Percentiles rank a stretch among this genome's conserved stretches.
These are phyloP conservation scores for Calephelis perditalis DNA, from an alignment of 2,888 invertebrate species.

Conservation along the genomic window DNA sequence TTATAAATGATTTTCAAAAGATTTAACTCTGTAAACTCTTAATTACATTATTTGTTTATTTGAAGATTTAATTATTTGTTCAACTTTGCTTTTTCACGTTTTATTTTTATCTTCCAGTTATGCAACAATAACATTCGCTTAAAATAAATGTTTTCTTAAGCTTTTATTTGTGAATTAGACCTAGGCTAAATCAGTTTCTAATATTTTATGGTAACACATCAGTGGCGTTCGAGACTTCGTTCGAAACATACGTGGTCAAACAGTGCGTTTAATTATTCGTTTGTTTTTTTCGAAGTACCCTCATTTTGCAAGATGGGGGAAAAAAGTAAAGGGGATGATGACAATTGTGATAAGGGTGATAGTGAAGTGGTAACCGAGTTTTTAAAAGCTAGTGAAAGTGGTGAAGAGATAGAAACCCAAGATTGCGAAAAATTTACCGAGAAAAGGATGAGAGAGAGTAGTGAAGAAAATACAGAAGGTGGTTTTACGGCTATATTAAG, in stretches of 20 bases:
- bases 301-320: background rate
- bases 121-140: no score
- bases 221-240: no score
- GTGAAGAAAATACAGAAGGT: background rate
- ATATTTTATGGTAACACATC: no score
- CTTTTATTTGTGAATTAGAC: no score
- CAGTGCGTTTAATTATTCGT: background rate
- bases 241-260: no score
- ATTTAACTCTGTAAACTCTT: conserved; percentile 46
- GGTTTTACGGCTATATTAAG: background rate
- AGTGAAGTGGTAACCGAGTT: background rate
- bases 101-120: no score
- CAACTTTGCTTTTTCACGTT: no score
- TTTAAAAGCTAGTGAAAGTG: no score
- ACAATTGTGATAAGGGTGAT: background rate
- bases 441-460: background rate
- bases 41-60: conserved; percentile 23
- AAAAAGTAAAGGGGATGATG: background rate
- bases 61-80: no score
- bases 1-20: conserved; percentile 57
- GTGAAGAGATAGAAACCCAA: background rate
- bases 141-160: no score
- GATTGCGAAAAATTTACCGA: background rate
- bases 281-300: background rate
- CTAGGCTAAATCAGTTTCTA: no score